Evolutionary conservation across 1,140 invertebrate genomes (phyloP), one percentile per base, ranked within the genome.

Genomic region (Pseudoatta argentina): DNA sequence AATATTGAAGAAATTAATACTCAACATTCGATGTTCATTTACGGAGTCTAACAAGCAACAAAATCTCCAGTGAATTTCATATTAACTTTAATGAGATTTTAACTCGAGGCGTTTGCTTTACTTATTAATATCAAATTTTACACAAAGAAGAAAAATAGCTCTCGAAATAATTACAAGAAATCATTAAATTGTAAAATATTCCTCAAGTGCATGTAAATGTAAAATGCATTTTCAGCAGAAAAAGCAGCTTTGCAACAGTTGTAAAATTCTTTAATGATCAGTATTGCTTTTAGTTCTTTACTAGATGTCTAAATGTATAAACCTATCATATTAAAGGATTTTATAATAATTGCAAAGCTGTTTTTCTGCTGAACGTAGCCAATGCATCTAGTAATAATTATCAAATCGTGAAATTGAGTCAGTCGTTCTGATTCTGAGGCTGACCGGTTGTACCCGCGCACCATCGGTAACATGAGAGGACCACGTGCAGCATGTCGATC

Each of bases 401-500:
- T 3, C 21, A 16, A 48, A 27, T 39, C 30, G 30, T 3, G 59
- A 51, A 72, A 59, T 72, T 18, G 39, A 75, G 24, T 59, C 21
- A 18, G 48, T 14, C 63, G 51, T 75, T 61, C 14, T 8, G 7
- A 73, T 75, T 61, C 14, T 8, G 7, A 73, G 61, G 21, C 39
- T 73, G 67, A 82, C 53, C 10, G 64, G 18, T 66, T 44, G 39
- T 77, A 10, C 53, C 5, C 30, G 55, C 39, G 57, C 39, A 14
- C 16, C 14, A 27, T 55, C 53, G 27, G 69, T 57, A 73, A 83
- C 7, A 51, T 53, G 61, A 69, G 55, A 75, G 63, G 59, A 76
- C 44, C 72, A 71, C 81, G 79, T 85, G 81, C 34, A 87, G 55
- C 64, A 44, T 75, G 59, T 83, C 81, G 79, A 85, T 76, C 69